Evolutionary conservation across 2,113 vertebrate species (phyloP), one percentile per base, ranked within the genome.

Genomic region (Bagarius yarrelli): DNA sequence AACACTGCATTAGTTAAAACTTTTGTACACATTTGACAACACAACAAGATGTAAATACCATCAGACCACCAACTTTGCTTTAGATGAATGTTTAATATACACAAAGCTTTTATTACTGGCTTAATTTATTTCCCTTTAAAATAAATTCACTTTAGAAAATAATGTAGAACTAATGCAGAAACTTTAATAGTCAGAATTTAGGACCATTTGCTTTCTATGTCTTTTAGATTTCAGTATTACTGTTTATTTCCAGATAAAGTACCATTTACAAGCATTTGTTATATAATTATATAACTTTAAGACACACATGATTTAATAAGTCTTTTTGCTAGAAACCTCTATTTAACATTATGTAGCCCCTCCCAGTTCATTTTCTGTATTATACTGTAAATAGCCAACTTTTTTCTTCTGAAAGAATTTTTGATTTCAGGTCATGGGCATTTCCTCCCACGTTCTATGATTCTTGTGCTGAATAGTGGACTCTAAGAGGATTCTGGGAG

Each of bases 401-500:
- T 18, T 47, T 25, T 59, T n/a, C n/a, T 59, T 40, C 60, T 66
- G 50, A 67, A 64, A 75, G 40, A 56, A 52, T 66, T 83, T 83
- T 57, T 57, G 59, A 74, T 85, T 85, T 78, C 25, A 64, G 72
- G 80, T 73, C 76, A 75, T 44, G 47, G 27, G 53, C 60, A 16
- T 60, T 50, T 79, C 77, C 72, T 79, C 76, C 81, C 72, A 76
- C 81, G 15, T 77, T 64, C 44, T 53, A 52, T 52, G 72, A 77
- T 83, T 78, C 72, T 30, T 57, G 50, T 79, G 36, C 55, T 76
- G 70, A 18, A 60, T 78, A 57, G 25, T 40, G 73, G 76, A 66
- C 53, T 80, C 81, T 72, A 61, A 78, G 66, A 83, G 64, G 71
- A 79, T 76, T 85, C 67, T 71, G 34, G 76, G 40, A n/a, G 64